Conservation (phyloP, 2,888 invertebrate species). For the Philereme vetulata region DNA sequence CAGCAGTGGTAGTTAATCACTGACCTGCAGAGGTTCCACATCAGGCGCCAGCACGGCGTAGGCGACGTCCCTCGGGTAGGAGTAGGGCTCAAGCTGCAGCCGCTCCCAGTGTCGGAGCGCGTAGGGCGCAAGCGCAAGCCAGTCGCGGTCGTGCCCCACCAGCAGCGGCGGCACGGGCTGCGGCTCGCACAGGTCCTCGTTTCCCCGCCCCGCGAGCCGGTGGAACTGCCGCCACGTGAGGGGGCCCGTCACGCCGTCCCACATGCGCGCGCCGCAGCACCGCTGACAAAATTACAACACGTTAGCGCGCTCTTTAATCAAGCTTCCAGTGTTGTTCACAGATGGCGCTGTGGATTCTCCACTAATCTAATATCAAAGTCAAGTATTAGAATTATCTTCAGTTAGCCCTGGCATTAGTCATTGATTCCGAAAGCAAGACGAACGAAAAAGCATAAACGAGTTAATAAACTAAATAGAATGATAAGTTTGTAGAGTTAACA, state of each 20-base stretch:
- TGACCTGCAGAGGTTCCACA: conserved; percentile 88
- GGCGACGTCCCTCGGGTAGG: conserved; percentile 96
- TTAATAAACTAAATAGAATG: too few relatives aligned
- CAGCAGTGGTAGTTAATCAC: background rate
- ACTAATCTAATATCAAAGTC: too few relatives aligned
- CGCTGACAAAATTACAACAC: conserved; percentile 68
- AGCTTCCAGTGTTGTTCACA: background rate
- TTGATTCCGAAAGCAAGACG: too few relatives aligned
- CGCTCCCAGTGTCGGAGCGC: conserved; percentile 98
- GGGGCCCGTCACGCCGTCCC: conserved; percentile 98
- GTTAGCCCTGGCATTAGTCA: too few relatives aligned
- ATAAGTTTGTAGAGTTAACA: too few relatives aligned
- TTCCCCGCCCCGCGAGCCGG: conserved; percentile 95
- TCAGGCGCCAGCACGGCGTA: conserved; percentile 98
- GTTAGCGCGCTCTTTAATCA: background rate
- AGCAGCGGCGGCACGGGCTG: conserved; percentile 97
- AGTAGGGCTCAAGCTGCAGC: conserved; percentile 97
- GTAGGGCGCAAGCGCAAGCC: conserved; percentile 97
- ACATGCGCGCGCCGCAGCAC: conserved; percentile 92
- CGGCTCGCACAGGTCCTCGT: conserved; percentile 97
- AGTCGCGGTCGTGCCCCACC: conserved; percentile 97
- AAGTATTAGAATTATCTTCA: too few relatives aligned
- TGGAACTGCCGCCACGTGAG: conserved; percentile 99
- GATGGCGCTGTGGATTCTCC: too few relatives aligned
- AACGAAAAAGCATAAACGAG: too few relatives aligned